Evolutionary conservation across 1,140 invertebrate species (phyloP).

Genomic region (Dysdera silvatica): DNA sequence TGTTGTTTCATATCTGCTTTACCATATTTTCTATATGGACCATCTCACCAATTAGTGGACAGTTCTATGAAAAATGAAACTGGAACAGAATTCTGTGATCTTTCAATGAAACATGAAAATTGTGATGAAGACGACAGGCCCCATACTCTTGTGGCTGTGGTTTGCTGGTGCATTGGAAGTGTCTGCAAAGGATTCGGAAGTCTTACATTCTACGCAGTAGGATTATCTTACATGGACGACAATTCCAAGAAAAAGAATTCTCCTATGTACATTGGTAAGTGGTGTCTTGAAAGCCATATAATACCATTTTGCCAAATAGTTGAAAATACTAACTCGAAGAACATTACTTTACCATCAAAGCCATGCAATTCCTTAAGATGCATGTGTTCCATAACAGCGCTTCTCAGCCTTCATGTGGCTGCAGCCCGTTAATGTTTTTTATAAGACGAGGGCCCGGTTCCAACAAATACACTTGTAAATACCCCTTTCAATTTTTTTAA

Average conservation of each 20-base stretch:
- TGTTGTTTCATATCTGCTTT: slow-evolving; percentile 57
- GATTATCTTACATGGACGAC: slow-evolving; percentile 41
- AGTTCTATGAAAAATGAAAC: neutral
- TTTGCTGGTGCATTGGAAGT: slow-evolving; percentile 21
- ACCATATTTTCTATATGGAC: slow-evolving; percentile 60
- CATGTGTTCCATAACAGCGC: no score
- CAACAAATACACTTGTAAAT: no score
- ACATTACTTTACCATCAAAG: no score
- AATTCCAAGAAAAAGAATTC: slow-evolving; percentile 40
- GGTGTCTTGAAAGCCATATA: no score
- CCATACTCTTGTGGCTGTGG: slow-evolving; percentile 9
- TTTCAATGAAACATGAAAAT: neutral
- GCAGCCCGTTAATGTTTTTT: no score
- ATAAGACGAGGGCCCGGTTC: no score
- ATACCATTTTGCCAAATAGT: no score
- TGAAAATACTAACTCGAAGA: no score
- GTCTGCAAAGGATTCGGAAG: slow-evolving; percentile 32
- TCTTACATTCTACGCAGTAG: slow-evolving; percentile 32
- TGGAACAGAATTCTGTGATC: neutral
- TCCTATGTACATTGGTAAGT: slow-evolving; percentile 33
- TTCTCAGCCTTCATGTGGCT: no score
- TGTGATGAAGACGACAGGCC: slow-evolving; percentile 1
- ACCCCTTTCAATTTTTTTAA: no score
- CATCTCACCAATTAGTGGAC: neutral
- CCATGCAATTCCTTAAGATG: no score